Conservation (phyloP, 2,888 invertebrate genomes). For the Eugnorisma glareosa region DNA sequence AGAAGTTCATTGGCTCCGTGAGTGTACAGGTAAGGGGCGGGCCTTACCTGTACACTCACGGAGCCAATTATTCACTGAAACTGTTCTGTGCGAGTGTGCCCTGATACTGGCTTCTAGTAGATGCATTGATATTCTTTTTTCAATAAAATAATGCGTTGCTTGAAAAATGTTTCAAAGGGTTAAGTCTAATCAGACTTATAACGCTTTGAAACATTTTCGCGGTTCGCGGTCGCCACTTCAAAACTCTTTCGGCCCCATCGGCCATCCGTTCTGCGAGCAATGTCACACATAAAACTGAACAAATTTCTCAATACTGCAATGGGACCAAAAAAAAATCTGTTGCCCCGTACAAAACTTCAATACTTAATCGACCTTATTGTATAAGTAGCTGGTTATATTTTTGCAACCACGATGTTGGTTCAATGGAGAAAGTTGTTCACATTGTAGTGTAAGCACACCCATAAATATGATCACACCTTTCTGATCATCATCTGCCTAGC, state of each 20-base stretch:
- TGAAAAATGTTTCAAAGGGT: too few species aligned
- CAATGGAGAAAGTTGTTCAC: not conserved
- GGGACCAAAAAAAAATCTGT: not conserved
- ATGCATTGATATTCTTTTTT: slow-evolving; percentile 53
- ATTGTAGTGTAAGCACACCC: not conserved
- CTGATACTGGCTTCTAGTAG: slow-evolving; percentile 24
- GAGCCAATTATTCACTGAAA: slow-evolving; percentile 63
- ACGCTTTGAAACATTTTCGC: too few species aligned
- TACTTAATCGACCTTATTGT: not conserved
- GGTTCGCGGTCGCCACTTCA: too few species aligned
- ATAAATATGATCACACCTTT: too few species aligned
- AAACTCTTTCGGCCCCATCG: too few species aligned
- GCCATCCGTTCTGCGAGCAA: too few species aligned
- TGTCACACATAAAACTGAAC: too few species aligned
- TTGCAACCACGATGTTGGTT: not conserved
- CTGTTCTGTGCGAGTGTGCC: slow-evolving; percentile 36
- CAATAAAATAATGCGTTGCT: slow-evolving; percentile 20
- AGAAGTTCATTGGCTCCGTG: slow-evolving; percentile 7
- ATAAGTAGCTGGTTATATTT: not conserved
- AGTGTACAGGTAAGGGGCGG: too few species aligned
- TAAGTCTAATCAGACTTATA: too few species aligned
- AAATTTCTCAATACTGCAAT: too few species aligned
- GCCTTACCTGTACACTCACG: slow-evolving; percentile 50
- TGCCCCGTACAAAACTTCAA: not conserved
- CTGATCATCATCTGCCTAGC: too few species aligned